Percentiles rank a stretch among this genome's conserved stretches.
phyloP scores from a whole-genome alignment of 2,888 invertebrate species.

The Spodoptera picta region DNA sequence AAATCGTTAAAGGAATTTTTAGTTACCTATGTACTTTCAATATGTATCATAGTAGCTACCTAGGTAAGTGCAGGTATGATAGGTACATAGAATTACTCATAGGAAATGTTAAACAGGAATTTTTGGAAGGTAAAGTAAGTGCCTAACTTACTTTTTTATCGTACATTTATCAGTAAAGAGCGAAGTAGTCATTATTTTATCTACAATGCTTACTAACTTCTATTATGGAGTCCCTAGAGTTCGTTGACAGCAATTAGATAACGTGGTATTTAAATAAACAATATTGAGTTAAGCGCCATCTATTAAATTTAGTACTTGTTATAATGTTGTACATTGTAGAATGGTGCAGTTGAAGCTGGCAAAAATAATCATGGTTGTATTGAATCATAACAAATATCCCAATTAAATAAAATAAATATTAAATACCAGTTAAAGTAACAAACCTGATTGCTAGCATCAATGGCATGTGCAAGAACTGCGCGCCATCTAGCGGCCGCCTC shows the following conservation, averaged over 20 bases:
- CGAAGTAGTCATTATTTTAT: conserved; percentile 19
- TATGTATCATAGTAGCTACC: too few species aligned
- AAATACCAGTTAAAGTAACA: not conserved
- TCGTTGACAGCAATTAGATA: conserved; percentile 19
- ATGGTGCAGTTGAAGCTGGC: too few species aligned
- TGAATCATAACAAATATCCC: too few species aligned
- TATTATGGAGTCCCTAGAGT: conserved; percentile 18
- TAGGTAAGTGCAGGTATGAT: not conserved
- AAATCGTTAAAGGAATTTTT: too few species aligned
- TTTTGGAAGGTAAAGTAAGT: conserved; percentile 15
- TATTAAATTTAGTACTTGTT: conserved; percentile 8
- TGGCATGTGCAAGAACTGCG: conserved; percentile 93
- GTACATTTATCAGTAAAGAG: conserved; percentile 24
- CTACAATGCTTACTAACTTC: conserved; percentile 16
- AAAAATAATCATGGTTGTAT: too few species aligned
- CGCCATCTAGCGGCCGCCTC: conserved; percentile 93
- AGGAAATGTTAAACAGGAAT: too few species aligned
- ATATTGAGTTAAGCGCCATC: conserved; percentile 35
- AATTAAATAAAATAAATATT: not conserved
- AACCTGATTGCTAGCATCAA: conserved; percentile 92
- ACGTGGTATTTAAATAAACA: not conserved
- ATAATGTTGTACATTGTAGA: too few species aligned
- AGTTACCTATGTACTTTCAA: too few species aligned
- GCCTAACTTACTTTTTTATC: conserved; percentile 9
- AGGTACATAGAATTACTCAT: not conserved